phyloP scores from a whole-genome alignment of 1,140 invertebrate species.

The Scaptodrosophila lebanonensis region DNA sequence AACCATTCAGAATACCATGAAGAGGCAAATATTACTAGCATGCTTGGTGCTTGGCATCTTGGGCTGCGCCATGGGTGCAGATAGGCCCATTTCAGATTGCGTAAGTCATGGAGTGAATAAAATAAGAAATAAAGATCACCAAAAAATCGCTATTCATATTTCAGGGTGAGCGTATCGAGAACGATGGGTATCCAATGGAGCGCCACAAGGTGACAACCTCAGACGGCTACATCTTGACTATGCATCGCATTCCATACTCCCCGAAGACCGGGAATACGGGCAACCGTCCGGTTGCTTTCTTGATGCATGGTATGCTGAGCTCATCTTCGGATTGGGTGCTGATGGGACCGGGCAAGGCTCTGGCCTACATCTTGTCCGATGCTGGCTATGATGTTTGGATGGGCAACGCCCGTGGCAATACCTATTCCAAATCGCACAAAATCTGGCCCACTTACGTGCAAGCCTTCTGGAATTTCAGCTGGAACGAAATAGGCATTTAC shows the following conservation, averaged over 20 bases:
- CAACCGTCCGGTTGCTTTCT: constrained; percentile 52
- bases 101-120: constrained; percentile 24
- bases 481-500: constrained; percentile 84
- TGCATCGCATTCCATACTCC: constrained; percentile 67
- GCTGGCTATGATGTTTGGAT: constrained; percentile 81
- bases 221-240: constrained; percentile 62
- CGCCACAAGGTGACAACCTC: constrained; percentile 47
- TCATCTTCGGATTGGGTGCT: constrained; percentile 68
- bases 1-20: constrained; percentile 3
- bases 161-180: constrained; percentile 52
- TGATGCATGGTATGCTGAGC: constrained; percentile 67
- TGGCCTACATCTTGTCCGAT: constrained; percentile 82
- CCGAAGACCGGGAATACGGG: constrained; percentile 28
- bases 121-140: neutral
- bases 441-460: constrained; percentile 56
- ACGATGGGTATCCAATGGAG: constrained; percentile 69
- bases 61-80: constrained; percentile 34
- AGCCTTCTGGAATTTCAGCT: constrained; percentile 80
- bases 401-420: constrained; percentile 82
- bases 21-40: constrained; percentile 3
- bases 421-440: constrained; percentile 80
- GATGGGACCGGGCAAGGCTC: constrained; percentile 51
- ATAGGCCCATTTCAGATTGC: constrained; percentile 57
- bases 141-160: neutral
- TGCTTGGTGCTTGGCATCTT: constrained; percentile 34